A percentile compares a stretch with the other conserved stretches of the same genome.
phyloP scores from a whole-genome alignment of 92 coral and sea anemone genomes.

The Epizoanthus stellaris region DNA sequence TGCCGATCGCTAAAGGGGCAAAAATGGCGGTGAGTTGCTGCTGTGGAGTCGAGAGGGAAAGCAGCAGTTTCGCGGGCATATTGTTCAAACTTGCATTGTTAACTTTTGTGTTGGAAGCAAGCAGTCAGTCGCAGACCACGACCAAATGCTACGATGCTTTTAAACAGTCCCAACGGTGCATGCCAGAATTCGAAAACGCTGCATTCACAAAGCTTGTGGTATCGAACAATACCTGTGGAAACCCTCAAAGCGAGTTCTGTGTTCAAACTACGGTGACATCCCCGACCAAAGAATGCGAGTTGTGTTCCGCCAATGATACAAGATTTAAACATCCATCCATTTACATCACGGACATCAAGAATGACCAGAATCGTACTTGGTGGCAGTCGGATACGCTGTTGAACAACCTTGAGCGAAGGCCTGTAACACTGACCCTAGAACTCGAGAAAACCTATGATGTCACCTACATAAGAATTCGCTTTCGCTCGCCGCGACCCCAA shows the following conservation, averaged over 20 bases:
- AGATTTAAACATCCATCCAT: slow-evolving; percentile 69
- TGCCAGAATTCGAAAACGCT: slow-evolving; percentile 96
- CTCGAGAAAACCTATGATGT: slow-evolving; percentile 96
- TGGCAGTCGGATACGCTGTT: slow-evolving; percentile 95
- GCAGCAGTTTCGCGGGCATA: not conserved
- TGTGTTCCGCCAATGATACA: slow-evolving; percentile 66
- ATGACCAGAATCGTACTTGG: slow-evolving; percentile 94
- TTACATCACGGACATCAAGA: slow-evolving; percentile 92
- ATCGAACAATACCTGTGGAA: slow-evolving; percentile 96
- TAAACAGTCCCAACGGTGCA: slow-evolving; percentile 77
- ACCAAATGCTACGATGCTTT: slow-evolving; percentile 63
- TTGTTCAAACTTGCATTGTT: not conserved
- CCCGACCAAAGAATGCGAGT: slow-evolving; percentile 81
- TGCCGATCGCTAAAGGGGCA: slow-evolving; percentile 28
- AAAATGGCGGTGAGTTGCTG: slow-evolving; percentile 28
- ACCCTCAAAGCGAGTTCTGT: slow-evolving; percentile 84
- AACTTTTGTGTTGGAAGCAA: slow-evolving; percentile 21
- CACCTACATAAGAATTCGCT: slow-evolving; percentile 91
- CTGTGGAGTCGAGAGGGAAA: not conserved
- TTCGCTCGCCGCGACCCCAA: slow-evolving; percentile 95
- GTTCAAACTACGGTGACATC: slow-evolving; percentile 89
- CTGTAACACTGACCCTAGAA: slow-evolving; percentile 84
- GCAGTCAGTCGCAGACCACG: slow-evolving; percentile 53
- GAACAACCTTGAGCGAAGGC: slow-evolving; percentile 61
- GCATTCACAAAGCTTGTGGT: slow-evolving; percentile 78